Conservation (phyloP, 2,888 invertebrate species). For the Napeogenes sylphis region DNA sequence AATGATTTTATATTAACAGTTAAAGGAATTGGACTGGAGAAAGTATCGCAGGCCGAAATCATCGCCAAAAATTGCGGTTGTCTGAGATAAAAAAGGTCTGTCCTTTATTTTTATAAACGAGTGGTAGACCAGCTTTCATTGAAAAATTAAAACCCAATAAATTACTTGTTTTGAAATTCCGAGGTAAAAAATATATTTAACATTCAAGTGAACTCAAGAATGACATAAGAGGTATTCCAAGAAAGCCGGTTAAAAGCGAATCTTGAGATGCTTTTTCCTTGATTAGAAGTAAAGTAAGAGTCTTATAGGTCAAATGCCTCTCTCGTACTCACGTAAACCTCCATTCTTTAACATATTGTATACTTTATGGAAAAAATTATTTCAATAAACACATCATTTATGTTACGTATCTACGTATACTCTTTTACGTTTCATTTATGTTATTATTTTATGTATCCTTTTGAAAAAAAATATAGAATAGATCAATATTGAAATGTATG, state of each 20-base stretch:
- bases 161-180: too few species aligned
- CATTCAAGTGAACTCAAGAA: conserved; percentile 4
- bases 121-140: conserved; percentile 32
- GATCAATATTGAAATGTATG: too few species aligned
- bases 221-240: conserved; percentile 12
- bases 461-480: too few species aligned
- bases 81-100: conserved; percentile 72
- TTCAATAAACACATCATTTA: neutral
- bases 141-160: too few species aligned
- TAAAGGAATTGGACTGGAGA: conserved; percentile 2
- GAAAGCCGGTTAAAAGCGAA: conserved; percentile 17
- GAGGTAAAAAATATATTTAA: neutral
- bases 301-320: conserved; percentile 21
- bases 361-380: neutral
- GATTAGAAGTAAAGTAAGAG: conserved; percentile 21
- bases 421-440: too few species aligned
- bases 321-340: neutral
- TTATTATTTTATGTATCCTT: conserved; percentile 6
- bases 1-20: neutral
- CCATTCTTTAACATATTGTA: conserved; percentile 1
- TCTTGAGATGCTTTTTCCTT: conserved; percentile 21
- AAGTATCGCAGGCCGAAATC: conserved; percentile 69
- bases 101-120: conserved; percentile 73
- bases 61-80: conserved; percentile 73
- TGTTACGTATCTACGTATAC: too few species aligned